phyloP scores from a whole-genome alignment of 2,888 invertebrate genomes.

The Adelognathus sp. region DNA sequence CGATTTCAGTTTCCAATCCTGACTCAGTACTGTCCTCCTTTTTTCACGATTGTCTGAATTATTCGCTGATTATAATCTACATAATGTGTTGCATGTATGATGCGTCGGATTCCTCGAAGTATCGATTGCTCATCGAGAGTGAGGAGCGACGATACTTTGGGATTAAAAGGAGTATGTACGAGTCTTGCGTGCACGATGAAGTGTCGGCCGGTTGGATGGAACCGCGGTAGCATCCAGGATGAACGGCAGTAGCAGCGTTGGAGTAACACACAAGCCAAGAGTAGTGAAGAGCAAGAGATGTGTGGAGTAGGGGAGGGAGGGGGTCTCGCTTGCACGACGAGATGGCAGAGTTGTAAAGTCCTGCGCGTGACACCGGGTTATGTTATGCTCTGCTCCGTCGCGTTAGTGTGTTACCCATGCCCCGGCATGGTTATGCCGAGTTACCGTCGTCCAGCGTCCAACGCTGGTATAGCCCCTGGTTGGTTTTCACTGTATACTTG shows the following conservation, averaged over 20 bases:
- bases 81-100: not conserved
- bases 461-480: slow-evolving; percentile 67
- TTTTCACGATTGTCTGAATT: no score
- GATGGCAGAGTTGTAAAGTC: slow-evolving; percentile 80
- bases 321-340: slow-evolving; percentile 68
- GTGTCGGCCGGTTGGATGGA: slow-evolving; percentile 28
- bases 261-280: slow-evolving; percentile 23
- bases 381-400: slow-evolving; percentile 74
- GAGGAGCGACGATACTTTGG: slow-evolving; percentile 14
- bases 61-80: no score
- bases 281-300: slow-evolving; percentile 41
- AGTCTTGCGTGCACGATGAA: slow-evolving; percentile 56
- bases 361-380: slow-evolving; percentile 79
- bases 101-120: not conserved
- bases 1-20: no score
- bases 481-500: slow-evolving; percentile 52
- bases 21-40: no score
- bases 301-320: slow-evolving; percentile 59
- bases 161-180: slow-evolving; percentile 30
- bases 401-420: slow-evolving; percentile 69
- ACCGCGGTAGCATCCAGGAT: slow-evolving; percentile 39
- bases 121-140: slow-evolving; percentile 8
- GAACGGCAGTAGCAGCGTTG: not conserved
- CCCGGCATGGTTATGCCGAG: slow-evolving; percentile 64
- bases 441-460: slow-evolving; percentile 39